Base-by-base conservation (phyloP, 2,888 invertebrate genomes). In the Machimus atricapillus region DNA sequence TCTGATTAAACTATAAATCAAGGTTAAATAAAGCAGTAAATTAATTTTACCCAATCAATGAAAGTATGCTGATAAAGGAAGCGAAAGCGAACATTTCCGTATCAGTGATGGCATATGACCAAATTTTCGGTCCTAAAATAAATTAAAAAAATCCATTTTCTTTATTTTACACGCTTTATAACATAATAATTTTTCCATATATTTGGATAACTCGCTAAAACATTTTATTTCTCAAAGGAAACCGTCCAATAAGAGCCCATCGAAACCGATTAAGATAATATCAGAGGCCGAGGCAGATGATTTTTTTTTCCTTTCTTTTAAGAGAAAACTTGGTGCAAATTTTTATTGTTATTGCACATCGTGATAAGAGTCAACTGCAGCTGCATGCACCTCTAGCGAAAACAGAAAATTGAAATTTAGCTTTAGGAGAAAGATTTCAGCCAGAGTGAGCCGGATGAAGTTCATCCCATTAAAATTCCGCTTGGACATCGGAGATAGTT, bases 311-410 rank as follows among this genome's bases (percentile, higher is more conserved):
- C 52, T 46, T 46, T 16, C 52, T 52, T 52, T n/a, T 52, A n/a
- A 52, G 52, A 52, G 52, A 52, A 52, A 52, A 52, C 52, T 52
- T 46, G 5, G 6, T 16, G 52, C n/a, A 52, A 7, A 52, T 52
- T 46, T 12, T 46, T 52, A 52, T 52, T 52, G n/a, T 19, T 52
- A 52, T 52, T 52, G n/a, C 52, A n/a, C 5, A 52, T 52, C 52
- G n/a, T 19, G 52, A 52, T 52, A 52, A 52, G 52, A 16, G 52
- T 52, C n/a, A 14, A n/a, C n/a, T 52, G 52, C 52, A 19, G 52
- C 52, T 52, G 52, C 52, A 78, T 78, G 78, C 78, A 78, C 14
- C 46, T 78, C 78, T 19, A 43, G 78, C 40, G 78, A 78, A 78
- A 78, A 78, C 78, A 43, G 78, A 78, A n/a, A 78, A 40, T 19